Conservation (phyloP, 2,888 invertebrate genomes). For the Megalurothrips usitatus region DNA sequence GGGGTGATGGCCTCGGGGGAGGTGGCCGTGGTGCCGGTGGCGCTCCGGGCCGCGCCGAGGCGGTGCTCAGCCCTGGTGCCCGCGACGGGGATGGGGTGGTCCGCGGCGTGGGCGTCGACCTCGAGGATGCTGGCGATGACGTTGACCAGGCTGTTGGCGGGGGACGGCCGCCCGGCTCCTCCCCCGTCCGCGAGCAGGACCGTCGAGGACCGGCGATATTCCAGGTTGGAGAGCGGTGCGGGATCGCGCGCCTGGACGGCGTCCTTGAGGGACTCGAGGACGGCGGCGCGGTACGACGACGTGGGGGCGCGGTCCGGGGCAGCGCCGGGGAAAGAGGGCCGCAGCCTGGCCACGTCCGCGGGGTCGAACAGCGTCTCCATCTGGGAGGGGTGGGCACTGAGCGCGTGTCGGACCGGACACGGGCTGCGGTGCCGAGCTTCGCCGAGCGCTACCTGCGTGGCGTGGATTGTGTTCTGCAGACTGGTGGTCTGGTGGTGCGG, state of each 20-base stretch:
- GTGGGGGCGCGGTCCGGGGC: background rate
- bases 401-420: too few relatives aligned
- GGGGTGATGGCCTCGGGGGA: background rate
- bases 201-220: background rate
- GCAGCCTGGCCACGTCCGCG: conserved; percentile 12
- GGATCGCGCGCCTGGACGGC: background rate
- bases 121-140: conserved; percentile 1
- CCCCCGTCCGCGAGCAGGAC: background rate
- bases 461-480: conserved; percentile 6
- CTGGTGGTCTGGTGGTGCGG: background rate
- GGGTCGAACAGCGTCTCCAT: conserved; percentile 12
- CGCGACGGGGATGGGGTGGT: background rate
- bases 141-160: background rate
- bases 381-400: background rate
- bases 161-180: background rate
- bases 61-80: background rate
- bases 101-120: background rate
- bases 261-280: background rate
- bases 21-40: background rate
- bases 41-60: background rate
- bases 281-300: background rate
- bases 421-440: too few relatives aligned
- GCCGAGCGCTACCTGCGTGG: background rate
- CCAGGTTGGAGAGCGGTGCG: background rate
- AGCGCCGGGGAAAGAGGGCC: background rate